Evolutionary conservation across 1,140 invertebrate genomes (phyloP).

Genomic region (Saccostrea echinata): DNA sequence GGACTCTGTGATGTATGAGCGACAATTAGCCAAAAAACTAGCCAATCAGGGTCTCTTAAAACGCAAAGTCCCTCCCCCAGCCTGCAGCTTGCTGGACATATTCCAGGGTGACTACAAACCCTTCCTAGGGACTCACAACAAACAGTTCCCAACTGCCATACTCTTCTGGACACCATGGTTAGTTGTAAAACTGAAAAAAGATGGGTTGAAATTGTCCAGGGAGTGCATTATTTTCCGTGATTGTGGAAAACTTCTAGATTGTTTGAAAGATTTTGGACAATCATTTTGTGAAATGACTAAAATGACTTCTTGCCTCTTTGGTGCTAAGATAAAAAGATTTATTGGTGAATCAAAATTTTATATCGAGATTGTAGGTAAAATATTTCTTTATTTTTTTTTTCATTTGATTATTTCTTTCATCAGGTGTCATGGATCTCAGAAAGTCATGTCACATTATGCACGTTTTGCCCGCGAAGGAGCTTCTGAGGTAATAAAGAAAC

Average conservation of each 20-base stretch:
- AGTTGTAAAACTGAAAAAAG: not conserved
- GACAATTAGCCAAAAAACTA: slow-evolving; percentile 74
- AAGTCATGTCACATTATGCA: slow-evolving; percentile 69
- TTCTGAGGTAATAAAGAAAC: slow-evolving; percentile 61
- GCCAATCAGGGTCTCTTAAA: slow-evolving; percentile 77
- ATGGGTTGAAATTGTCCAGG: too few species aligned
- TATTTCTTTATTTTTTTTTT: not conserved
- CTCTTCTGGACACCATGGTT: slow-evolving; percentile 79
- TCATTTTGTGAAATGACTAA: not conserved
- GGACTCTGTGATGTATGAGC: slow-evolving; percentile 73
- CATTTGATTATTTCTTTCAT: not conserved
- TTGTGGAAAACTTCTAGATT: too few species aligned
- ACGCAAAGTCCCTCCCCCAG: slow-evolving; percentile 74
- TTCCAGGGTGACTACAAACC: slow-evolving; percentile 77
- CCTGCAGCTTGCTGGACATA: slow-evolving; percentile 76
- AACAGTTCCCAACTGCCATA: slow-evolving; percentile 72
- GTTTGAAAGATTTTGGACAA: not conserved
- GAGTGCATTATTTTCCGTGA: too few species aligned
- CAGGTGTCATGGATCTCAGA: slow-evolving; percentile 74
- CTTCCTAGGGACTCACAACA: slow-evolving; percentile 67
- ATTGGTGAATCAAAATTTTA: too few species aligned
- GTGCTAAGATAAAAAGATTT: too few species aligned
- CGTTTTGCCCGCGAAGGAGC: slow-evolving; percentile 72
- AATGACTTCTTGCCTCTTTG: too few species aligned
- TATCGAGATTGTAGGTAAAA: not conserved